Conservation (phyloP, 2,113 vertebrate species). For the Zonotrichia leucophrys region DNA sequence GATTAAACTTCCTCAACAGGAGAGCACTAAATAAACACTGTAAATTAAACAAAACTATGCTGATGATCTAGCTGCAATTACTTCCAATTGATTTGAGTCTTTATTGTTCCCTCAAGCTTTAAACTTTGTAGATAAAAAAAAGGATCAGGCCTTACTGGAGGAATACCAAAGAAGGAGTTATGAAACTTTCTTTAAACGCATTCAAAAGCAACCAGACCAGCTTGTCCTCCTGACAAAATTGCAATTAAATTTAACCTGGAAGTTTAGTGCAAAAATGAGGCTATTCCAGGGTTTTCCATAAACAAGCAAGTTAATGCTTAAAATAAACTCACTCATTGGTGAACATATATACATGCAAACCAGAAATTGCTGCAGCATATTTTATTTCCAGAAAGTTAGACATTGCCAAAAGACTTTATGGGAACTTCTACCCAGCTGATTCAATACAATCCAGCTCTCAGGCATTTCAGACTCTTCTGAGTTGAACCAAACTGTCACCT, state of each 20-base stretch:
- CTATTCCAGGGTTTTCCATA: background rate
- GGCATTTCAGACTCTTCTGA: background rate
- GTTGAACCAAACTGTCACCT: background rate
- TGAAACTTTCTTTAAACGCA: background rate
- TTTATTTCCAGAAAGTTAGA: background rate
- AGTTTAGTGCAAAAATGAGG: background rate
- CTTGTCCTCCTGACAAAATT: background rate
- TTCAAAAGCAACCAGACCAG: background rate
- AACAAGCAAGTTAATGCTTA: background rate
- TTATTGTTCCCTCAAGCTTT: constrained; percentile 38
- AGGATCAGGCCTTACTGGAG: background rate
- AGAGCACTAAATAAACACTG: constrained; percentile 45
- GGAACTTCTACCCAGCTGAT: background rate
- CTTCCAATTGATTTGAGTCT: constrained; percentile 56
- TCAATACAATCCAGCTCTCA: background rate
- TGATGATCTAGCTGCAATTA: constrained; percentile 53
- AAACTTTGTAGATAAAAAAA: background rate
- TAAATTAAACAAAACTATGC: constrained; percentile 59
- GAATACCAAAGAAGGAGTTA: constrained; percentile 22
- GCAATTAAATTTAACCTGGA: background rate
- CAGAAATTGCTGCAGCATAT: background rate
- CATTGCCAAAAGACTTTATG: background rate
- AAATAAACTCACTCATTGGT: background rate
- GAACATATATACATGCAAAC: background rate
- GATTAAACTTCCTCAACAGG: constrained; percentile 29